Evolutionary conservation across 2,888 invertebrate species (phyloP), one percentile per base, ranked within the genome.

Genomic region (Archaeoteleia sp.): DNA sequence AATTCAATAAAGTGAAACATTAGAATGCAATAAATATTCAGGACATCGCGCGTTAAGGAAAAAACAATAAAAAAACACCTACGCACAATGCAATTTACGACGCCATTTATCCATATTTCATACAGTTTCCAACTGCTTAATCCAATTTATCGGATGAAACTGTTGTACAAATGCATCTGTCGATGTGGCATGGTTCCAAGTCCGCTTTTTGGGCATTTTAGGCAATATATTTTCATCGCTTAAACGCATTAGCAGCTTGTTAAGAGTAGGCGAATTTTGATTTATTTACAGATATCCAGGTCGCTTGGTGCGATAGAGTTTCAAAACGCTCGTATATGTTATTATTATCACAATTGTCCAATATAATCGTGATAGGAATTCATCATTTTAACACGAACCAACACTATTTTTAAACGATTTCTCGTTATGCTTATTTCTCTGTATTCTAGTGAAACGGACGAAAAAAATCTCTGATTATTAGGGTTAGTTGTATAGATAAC

Each of bases 161-260:
- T 54, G 39, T 62, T n/a, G n/a, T n/a, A 53, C 61, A 48, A 54
- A 46, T 54, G 62, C 49, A 63, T 63, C 55, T 63, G 63, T 49
- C 49, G 55, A 63, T 63, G 49, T 54, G 55, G 63, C 55, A 55
- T 49, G 40, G 49, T 55, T 55, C 63, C 54, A 63, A 63, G 43
- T 46, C 8, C 35, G 55, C 54, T 63, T 49, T 63, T 55, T 54
- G 40, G 42, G 46, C 42, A 62, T 62, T 54, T 62, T 45, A 54
- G 61, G 46, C 39, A 45, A 46, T 62, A 62, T 46, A 53, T 62
- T 62, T 62, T 39, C 61, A 46, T 62, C 53, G 53, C 32, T 62
- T 46, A 34, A 46, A 62, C 61, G 45, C 40, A 62, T 62, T 62
- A 61, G 61, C 53, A 53, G 46, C 53, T 53, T 53, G 53, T 61